These are phyloP conservation scores for Drosophila saltans DNA, from an alignment of 1,140 invertebrate species.

Conservation along the genomic window DNA sequence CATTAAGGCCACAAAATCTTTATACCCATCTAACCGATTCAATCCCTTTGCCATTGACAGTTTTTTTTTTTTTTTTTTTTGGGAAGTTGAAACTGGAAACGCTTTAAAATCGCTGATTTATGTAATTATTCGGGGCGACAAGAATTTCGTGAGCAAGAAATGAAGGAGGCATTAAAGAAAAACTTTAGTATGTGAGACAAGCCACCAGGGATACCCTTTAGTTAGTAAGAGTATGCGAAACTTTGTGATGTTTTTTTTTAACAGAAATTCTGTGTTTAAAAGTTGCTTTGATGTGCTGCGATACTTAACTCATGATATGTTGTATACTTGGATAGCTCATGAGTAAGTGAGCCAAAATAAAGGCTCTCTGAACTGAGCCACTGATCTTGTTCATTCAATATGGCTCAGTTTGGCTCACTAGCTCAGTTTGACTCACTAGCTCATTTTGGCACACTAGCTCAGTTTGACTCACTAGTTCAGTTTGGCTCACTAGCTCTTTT, in stretches of 20 bases:
- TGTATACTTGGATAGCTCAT: no score
- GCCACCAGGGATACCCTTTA: neutral
- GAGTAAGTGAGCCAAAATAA: no score
- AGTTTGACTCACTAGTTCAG: no score
- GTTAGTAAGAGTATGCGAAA: neutral
- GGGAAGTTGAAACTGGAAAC: slow-evolving; percentile 72
- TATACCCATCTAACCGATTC: neutral
- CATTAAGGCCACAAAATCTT: slow-evolving; percentile 41
- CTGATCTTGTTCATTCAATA: no score
- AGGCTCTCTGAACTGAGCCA: no score
- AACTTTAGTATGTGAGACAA: neutral
- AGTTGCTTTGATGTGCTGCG: neutral
- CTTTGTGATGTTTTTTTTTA: neutral
- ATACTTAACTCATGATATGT: no score
- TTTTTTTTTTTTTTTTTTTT: slow-evolving; percentile 24
- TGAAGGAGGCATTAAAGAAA: slow-evolving; percentile 4
- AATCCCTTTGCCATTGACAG: slow-evolving; percentile 56
- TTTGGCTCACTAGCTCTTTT: no score
- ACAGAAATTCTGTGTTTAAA: neutral
- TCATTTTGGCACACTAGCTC: no score
- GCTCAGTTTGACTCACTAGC: no score
- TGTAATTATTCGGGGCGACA: slow-evolving; percentile 80
- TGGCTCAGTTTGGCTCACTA: no score
- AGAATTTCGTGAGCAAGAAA: slow-evolving; percentile 70
- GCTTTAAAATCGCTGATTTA: slow-evolving; percentile 78